Conservation (phyloP, 2,113 vertebrate genomes). For the Neodontobutis hainanensis region DNA sequence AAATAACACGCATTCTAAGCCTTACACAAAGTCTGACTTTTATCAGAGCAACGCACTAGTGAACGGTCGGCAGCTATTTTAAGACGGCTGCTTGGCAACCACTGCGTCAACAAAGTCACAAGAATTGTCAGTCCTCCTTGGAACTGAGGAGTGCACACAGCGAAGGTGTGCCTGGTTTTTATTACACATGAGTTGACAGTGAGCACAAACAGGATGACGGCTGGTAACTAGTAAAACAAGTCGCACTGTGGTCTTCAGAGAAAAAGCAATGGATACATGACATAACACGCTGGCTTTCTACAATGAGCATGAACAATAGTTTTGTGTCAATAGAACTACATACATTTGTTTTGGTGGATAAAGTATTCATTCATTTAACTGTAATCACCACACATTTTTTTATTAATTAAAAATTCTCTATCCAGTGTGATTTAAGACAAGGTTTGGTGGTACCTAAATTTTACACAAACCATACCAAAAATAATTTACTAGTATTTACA, state of each 20-base stretch:
- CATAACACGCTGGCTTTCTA: neutral
- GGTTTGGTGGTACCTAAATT: no score
- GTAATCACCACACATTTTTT: no score
- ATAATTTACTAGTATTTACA: no score
- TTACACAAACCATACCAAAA: no score
- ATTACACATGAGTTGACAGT: neutral
- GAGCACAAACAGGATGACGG: neutral
- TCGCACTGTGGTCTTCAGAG: constrained; percentile 8
- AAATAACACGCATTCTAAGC: neutral
- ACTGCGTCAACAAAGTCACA: constrained; percentile 55
- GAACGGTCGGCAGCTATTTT: constrained; percentile 55
- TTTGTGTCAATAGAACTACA: no score
- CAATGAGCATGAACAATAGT: neutral
- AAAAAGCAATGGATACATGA: constrained; percentile 10
- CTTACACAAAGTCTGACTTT: constrained; percentile 51
- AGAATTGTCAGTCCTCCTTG: constrained; percentile 19
- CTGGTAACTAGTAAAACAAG: constrained; percentile 51
- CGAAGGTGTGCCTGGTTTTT: constrained; percentile 21
- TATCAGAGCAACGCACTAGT: constrained; percentile 28
- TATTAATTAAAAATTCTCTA: no score
- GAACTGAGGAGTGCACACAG: neutral
- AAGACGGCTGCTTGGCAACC: constrained; percentile 66
- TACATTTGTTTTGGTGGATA: no score
- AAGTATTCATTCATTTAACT: no score
- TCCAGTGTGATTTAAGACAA: no score